A percentile compares a stretch with the other conserved stretches of the same genome.
These are phyloP conservation scores for Natator depressus DNA, from an alignment of 2,113 vertebrate genomes.

Conservation along the genomic window DNA sequence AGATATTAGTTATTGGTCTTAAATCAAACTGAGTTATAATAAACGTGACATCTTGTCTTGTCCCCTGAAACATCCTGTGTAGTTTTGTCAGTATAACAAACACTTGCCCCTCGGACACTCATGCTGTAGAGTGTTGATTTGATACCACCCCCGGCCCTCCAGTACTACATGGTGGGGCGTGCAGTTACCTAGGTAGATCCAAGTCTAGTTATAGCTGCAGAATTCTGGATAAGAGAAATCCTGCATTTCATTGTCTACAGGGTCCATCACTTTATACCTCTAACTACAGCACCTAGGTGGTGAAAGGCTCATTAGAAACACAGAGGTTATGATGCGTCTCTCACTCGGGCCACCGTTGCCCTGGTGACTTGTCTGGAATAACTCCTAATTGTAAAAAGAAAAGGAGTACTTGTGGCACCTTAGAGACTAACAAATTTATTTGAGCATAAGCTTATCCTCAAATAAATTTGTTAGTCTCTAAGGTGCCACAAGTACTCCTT, in stretches of 20 bases:
- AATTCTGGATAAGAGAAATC: background rate
- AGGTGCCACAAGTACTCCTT: too few relatives aligned
- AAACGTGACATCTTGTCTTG: too few relatives aligned
- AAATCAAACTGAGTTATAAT: too few relatives aligned
- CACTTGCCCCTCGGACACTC: background rate
- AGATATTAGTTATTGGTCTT: too few relatives aligned
- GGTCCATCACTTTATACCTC: background rate
- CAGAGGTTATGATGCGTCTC: background rate
- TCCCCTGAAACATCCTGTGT: too few relatives aligned
- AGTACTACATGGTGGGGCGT: accelerated
- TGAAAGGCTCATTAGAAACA: background rate
- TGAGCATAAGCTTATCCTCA: too few relatives aligned
- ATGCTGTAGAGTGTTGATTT: background rate
- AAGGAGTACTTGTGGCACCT: too few relatives aligned
- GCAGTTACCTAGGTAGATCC: background rate
- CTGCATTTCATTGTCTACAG: background rate
- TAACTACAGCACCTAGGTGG: background rate
- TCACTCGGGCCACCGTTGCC: background rate
- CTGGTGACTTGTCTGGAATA: background rate
- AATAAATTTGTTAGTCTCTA: too few relatives aligned
- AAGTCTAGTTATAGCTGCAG: background rate
- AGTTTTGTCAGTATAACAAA: too few relatives aligned
- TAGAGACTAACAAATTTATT: too few relatives aligned
- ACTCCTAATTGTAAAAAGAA: background rate
- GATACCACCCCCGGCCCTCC: background rate